A percentile compares a stretch with the other conserved stretches of the same genome.
These are phyloP conservation scores for Thaumetopoea pityocampa DNA, from an alignment of 1,140 invertebrate genomes.

Conservation along the genomic window DNA sequence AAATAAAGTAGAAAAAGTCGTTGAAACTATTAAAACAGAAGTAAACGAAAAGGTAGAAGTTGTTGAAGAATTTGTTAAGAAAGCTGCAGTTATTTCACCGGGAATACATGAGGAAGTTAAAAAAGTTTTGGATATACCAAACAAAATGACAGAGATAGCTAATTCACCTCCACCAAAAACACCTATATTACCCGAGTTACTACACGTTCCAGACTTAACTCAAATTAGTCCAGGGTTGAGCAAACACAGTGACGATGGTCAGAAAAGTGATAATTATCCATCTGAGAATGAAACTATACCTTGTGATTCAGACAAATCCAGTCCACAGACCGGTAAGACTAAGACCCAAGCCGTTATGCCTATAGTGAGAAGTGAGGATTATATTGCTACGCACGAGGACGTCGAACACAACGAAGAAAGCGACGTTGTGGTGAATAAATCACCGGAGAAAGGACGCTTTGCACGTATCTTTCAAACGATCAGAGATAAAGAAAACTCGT, in stretches of 20 bases:
- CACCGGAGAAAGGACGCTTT: constrained; percentile 62
- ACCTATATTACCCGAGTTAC: constrained; percentile 53
- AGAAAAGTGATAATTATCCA: constrained; percentile 59
- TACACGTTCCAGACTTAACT: constrained; percentile 59
- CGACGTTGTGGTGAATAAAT: constrained; percentile 58
- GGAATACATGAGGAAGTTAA: constrained; percentile 39
- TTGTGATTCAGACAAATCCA: constrained; percentile 67
- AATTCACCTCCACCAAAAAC: constrained; percentile 63
- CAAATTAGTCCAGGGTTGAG: constrained; percentile 64
- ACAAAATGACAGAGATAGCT: constrained; percentile 47
- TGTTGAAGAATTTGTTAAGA: constrained; percentile 50
- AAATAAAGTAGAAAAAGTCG: constrained; percentile 33
- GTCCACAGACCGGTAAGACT: constrained; percentile 54
- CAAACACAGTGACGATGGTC: constrained; percentile 62
- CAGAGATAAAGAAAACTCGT: constrained; percentile 65
- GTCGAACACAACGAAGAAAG: constrained; percentile 36
- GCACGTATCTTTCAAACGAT: constrained; percentile 63
- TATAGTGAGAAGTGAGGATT: constrained; percentile 63
- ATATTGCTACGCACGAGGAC: constrained; percentile 46
- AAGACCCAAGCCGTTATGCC: constrained; percentile 72
- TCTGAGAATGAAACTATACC: constrained; percentile 72
- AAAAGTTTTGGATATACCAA: constrained; percentile 45
- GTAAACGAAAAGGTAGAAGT: constrained; percentile 43
- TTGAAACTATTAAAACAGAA: constrained; percentile 32
- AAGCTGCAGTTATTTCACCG: constrained; percentile 37